Conservation (phyloP, 2,888 invertebrate genomes). For the Cryptosula pallasiana region DNA sequence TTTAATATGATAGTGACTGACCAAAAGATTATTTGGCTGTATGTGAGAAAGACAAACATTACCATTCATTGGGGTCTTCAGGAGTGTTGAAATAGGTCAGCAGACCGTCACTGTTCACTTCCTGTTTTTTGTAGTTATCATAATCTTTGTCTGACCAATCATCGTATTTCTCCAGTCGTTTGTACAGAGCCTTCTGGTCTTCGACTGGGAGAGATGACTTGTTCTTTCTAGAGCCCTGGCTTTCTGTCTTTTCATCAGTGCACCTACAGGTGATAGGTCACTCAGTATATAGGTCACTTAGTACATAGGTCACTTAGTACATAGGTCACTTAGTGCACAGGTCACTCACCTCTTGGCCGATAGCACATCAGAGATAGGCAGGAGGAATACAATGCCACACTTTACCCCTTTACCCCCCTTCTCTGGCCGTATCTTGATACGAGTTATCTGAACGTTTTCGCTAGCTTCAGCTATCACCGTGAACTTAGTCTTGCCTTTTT, state of each 20-base stretch:
- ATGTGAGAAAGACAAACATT: no score
- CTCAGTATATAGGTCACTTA: no score
- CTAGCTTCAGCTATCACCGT: constrained; percentile 47
- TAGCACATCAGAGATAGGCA: not conserved
- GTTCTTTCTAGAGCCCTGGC: not conserved
- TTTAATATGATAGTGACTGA: no score
- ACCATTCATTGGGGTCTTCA: constrained; percentile 19
- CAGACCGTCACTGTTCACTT: not conserved
- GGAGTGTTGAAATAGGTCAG: not conserved
- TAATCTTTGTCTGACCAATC: constrained; percentile 39
- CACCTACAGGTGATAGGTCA: not conserved
- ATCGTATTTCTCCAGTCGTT: constrained; percentile 39
- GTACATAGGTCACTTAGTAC: no score
- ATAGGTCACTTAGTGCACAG: no score
- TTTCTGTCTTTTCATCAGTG: not conserved
- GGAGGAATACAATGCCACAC: constrained; percentile 22
- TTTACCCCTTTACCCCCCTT: constrained; percentile 17
- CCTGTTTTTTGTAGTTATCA: constrained; percentile 26
- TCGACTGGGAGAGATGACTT: not conserved
- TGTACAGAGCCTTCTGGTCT: constrained; percentile 22
- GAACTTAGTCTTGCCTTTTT: constrained; percentile 43
- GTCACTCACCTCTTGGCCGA: not conserved
- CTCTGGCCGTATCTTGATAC: constrained; percentile 2
- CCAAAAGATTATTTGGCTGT: no score
- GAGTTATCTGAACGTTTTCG: constrained; percentile 42